phyloP scores from a whole-genome alignment of 1,140 invertebrate species.

The Galendromus occidentalis region DNA sequence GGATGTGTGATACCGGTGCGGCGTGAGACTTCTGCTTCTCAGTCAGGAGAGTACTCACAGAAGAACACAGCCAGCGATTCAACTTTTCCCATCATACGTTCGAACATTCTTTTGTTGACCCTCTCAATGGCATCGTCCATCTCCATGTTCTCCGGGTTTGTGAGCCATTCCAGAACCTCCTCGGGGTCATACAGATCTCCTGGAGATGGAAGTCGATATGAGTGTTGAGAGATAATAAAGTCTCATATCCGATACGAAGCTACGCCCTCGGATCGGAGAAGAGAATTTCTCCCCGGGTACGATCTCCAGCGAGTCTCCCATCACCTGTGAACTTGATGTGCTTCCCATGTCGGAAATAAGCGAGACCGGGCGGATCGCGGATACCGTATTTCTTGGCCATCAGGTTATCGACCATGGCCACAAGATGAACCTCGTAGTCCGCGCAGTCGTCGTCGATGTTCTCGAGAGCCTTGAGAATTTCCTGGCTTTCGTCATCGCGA shows the following conservation, averaged over 20 bases:
- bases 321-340: conserved; percentile 68
- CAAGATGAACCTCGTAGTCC: conserved; percentile 76
- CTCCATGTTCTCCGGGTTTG: conserved; percentile 82
- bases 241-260: background rate
- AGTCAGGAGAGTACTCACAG: conserved; percentile 45
- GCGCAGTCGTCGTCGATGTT: conserved; percentile 73
- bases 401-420: conserved; percentile 63
- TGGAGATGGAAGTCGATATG: conserved; percentile 17
- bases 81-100: conserved; percentile 23
- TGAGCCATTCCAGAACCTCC: conserved; percentile 78
- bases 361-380: conserved; percentile 65
- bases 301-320: background rate
- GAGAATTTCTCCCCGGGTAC: background rate
- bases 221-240: background rate
- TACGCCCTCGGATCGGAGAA: background rate
- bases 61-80: conserved; percentile 55
- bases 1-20: too few species aligned
- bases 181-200: conserved; percentile 74
- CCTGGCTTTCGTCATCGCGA: conserved; percentile 31
- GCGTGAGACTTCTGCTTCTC: background rate
- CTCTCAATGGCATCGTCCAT: conserved; percentile 47
- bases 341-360: conserved; percentile 74
- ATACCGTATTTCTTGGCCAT: conserved; percentile 89
- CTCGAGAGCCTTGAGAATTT: conserved; percentile 55
- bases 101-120: conserved; percentile 30